Evolutionary conservation across 2,888 invertebrate species (phyloP).

Genomic region (Drosophila heteroneura): DNA sequence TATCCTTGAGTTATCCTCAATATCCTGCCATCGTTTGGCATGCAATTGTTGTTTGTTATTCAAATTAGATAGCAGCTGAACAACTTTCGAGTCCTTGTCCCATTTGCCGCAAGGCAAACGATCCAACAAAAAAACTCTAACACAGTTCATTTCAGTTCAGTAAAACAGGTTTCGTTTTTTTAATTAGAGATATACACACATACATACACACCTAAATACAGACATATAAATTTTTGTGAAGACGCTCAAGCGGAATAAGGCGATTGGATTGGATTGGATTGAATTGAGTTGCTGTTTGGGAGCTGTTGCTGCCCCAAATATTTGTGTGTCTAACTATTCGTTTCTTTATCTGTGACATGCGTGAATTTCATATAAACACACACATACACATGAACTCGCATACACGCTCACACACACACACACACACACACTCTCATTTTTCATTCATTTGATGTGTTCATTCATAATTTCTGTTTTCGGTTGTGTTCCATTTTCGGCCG

Average conservation of each 20-base stretch:
- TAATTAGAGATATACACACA: constrained; percentile 15
- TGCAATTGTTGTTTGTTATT: constrained; percentile 61
- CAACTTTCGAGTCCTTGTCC: constrained; percentile 66
- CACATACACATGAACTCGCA: constrained; percentile 7
- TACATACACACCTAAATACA: too few relatives aligned
- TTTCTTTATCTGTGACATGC: constrained; percentile 39
- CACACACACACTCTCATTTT: constrained; percentile 1
- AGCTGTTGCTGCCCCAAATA: constrained; percentile 23
- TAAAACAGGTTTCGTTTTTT: constrained; percentile 49
- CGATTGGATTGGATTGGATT: constrained; percentile 46
- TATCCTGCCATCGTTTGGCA: constrained; percentile 58
- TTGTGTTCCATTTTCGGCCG: constrained; percentile 43
- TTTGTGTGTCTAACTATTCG: constrained; percentile 29
- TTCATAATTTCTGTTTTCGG: constrained; percentile 49
- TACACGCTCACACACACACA: background rate
- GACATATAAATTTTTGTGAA: background rate
- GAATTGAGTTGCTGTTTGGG: constrained; percentile 30
- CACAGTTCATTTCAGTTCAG: constrained; percentile 17
- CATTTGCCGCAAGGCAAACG: constrained; percentile 70
- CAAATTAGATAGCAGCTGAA: constrained; percentile 69
- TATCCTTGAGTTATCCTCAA: constrained; percentile 40
- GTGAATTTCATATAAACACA: constrained; percentile 35
- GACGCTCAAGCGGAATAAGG: constrained; percentile 38
- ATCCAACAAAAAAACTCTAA: constrained; percentile 14
- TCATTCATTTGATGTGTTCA: constrained; percentile 50